Evolutionary conservation across 53 echinoderm and acorn worm species (phyloP).

Genomic region (Echinarachnius parma): DNA sequence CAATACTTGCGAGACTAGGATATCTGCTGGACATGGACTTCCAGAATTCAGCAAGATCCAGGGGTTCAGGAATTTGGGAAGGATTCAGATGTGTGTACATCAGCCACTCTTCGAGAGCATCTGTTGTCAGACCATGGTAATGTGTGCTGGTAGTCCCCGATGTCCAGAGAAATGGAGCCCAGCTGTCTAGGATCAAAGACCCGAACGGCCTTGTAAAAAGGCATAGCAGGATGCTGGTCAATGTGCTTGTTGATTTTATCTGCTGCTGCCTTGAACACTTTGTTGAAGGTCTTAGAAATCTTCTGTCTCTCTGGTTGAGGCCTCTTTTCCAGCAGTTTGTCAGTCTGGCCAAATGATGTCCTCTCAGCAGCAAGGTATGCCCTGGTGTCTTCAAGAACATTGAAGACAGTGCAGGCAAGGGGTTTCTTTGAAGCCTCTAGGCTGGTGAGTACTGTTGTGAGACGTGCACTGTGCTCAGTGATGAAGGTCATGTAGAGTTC

Average conservation of each 20-base stretch:
- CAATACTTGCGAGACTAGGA: constrained; percentile 42
- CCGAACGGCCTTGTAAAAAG: constrained; percentile 57
- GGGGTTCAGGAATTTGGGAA: constrained; percentile 37
- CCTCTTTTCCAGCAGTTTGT: constrained; percentile 18
- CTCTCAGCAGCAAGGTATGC: constrained; percentile 44
- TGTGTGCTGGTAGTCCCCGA: constrained; percentile 12
- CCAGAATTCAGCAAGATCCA: constrained; percentile 57
- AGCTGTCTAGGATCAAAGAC: constrained; percentile 67
- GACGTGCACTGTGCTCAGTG: constrained; percentile 25
- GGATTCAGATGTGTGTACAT: constrained; percentile 47
- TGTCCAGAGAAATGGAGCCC: constrained; percentile 18
- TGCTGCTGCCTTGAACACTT: constrained; percentile 49
- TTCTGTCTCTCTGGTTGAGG: constrained; percentile 11
- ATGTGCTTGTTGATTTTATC: constrained; percentile 45
- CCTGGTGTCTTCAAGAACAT: constrained; percentile 33
- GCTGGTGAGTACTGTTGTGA: constrained; percentile 41
- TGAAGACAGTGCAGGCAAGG: constrained; percentile 62
- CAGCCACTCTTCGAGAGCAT: constrained; percentile 44
- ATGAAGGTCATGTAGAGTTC: constrained; percentile 52
- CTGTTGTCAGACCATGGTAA: constrained; percentile 3
- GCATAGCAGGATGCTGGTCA: constrained; percentile 47
- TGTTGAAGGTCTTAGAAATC: constrained; percentile 35
- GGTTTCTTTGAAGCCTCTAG: constrained; percentile 53
- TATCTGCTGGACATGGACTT: constrained; percentile 31
- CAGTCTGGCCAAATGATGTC: constrained; percentile 51